Evolutionary conservation across 2,113 vertebrate genomes (phyloP), one percentile per base, ranked within the genome.

Genomic region (Notechis scutatus): DNA sequence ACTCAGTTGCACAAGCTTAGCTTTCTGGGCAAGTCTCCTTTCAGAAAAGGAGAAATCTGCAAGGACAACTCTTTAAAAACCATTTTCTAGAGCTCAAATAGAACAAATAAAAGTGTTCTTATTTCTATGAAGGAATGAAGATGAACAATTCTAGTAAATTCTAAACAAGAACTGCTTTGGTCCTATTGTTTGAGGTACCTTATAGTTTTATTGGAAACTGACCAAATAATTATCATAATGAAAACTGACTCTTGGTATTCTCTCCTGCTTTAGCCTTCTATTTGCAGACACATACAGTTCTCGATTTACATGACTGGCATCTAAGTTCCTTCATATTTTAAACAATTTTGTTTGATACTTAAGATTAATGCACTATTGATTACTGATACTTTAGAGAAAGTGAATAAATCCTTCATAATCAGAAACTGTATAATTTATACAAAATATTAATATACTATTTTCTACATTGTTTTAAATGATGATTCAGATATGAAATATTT

Each of bases 11-110:
- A 92, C 88, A 57, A 86, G 81, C 9, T 74, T 93, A 90, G 92
- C 11, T 50, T 92, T 93, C 89, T 69, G 92, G 45, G 56, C 15
- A 87, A 74, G 15, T 95, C 54, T 87, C 50, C 90, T 91, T 86
- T 39, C 18, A 34, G 2, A 86, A 81, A 34, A 74, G 18, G 47
- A 89, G 3, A 21, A 85, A 74, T 10, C 39, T 86, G 23, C 47
- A 85, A 34, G 45, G 20, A 0, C 23, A 52, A 42, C 4, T 45
- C 50, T 95, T 57, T 29, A 92, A 39, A 5, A 90, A 89, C 15
- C 34, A 29, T 34, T 81, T 20, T 29, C 29, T 34, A 56, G 6
- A 9, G 29, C 47, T 7, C n/a, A n/a, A n/a, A n/a, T n/a, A n/a
- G n/a, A 45, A 69, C 26, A 57, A 89, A 50, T 54, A 26, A 61